These are phyloP conservation scores for Sphaeramia orbicularis DNA, from an alignment of 2,797 vertebrate genomes.

Conservation along the genomic window DNA sequence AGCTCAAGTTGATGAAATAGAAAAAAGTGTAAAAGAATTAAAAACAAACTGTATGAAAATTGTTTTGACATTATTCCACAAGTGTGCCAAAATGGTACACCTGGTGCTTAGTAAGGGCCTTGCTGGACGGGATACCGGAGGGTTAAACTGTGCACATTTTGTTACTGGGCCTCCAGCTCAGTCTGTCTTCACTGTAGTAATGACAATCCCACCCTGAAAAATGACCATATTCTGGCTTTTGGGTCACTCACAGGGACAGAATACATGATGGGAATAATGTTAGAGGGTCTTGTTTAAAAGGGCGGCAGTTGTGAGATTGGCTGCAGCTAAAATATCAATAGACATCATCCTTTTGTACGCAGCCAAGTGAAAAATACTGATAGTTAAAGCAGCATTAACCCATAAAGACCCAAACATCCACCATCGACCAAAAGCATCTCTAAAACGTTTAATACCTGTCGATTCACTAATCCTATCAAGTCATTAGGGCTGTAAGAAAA, in stretches of 20 bases:
- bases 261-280: conserved; percentile 33
- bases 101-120: no score
- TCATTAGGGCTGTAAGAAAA: no score
- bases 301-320: conserved; percentile 18
- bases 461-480: no score
- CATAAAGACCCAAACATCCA: no score
- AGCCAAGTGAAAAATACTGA: conserved; percentile 48
- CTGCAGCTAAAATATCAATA: conserved; percentile 21
- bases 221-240: conserved; percentile 27
- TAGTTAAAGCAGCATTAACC: conserved; percentile 36
- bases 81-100: no score
- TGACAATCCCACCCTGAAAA: conserved; percentile 45
- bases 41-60: no score
- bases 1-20: no score
- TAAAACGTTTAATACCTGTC: no score
- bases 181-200: conserved; percentile 23
- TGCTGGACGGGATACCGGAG: no score
- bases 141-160: conserved; percentile 47
- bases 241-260: conserved; percentile 33
- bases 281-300: conserved; percentile 33
- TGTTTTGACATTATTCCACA: no score
- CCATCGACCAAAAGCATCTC: no score
- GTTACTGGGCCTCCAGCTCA: conserved; percentile 20
- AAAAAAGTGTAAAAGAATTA: no score
- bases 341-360: conserved; percentile 35